phyloP scores from a whole-genome alignment of 2,113 vertebrate species.

The Alethe diademata region DNA sequence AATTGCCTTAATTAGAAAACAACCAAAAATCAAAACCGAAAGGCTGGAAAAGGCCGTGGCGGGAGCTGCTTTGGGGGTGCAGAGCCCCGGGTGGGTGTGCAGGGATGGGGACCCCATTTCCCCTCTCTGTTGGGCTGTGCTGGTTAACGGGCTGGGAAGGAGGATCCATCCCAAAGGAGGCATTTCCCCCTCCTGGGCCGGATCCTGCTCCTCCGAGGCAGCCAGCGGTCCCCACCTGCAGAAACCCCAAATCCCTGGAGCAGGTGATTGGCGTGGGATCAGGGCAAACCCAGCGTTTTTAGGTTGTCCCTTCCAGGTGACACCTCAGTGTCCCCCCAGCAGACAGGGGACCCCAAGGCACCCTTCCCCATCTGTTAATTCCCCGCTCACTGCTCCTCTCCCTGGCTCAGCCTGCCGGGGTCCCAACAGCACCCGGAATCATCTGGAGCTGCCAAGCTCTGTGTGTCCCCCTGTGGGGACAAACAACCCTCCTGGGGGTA shows the following conservation, averaged over 20 bases:
- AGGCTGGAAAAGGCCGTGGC: not conserved
- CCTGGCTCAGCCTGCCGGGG: accelerated
- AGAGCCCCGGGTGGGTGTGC: accelerated
- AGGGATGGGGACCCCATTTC: not conserved
- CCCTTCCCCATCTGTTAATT: not conserved
- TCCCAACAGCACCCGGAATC: not conserved
- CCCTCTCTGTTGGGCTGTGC: accelerated
- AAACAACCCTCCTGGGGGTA: not conserved
- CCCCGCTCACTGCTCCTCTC: accelerated
- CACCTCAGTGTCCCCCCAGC: not conserved
- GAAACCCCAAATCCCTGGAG: accelerated
- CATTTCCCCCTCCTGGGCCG: not conserved
- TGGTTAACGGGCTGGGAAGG: not conserved
- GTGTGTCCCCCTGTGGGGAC: accelerated
- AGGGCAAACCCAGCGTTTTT: not conserved
- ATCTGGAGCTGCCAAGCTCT: accelerated
- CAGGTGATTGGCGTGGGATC: not conserved
- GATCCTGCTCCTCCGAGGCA: not conserved
- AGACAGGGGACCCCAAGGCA: not conserved
- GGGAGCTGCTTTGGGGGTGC: accelerated
- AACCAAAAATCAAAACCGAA: not conserved
- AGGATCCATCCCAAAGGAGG: not conserved
- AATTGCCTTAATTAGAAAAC: constrained; percentile 22
- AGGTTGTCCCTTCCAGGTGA: not conserved
- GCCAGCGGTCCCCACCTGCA: not conserved